Evolutionary conservation across 2,113 vertebrate species (phyloP).

Genomic region (Elephantulus edwardii): DNA sequence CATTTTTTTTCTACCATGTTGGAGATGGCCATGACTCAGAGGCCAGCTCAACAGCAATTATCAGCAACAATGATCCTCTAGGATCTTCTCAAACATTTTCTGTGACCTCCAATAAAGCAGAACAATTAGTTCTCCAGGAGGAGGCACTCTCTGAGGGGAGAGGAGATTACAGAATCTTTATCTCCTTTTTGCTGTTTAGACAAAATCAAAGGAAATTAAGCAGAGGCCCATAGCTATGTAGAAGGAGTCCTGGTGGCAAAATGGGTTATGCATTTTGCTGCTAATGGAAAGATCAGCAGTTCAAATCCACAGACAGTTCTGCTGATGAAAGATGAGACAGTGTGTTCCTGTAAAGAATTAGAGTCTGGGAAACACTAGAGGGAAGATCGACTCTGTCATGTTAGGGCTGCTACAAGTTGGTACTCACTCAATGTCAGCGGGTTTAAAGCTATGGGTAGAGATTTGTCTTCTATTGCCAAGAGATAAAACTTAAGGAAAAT

Average conservation of each 20-base stretch:
- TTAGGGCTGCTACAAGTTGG: too few species aligned
- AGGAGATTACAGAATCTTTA: background rate
- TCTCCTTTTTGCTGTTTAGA: background rate
- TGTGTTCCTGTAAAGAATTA: too few species aligned
- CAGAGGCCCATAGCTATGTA: background rate
- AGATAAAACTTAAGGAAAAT: background rate
- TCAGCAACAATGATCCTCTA: background rate
- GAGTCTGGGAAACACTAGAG: too few species aligned
- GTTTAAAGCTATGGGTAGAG: too few species aligned
- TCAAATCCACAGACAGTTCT: too few species aligned
- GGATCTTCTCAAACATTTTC: background rate
- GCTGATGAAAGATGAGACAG: too few species aligned
- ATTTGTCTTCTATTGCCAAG: background rate
- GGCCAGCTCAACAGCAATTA: background rate
- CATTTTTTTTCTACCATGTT: background rate
- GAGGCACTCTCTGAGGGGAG: background rate
- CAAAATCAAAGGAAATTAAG: background rate
- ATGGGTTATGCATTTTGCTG: too few species aligned
- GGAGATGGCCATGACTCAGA: background rate
- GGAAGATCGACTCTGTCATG: too few species aligned
- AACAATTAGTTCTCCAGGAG: background rate
- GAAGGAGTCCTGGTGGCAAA: too few species aligned
- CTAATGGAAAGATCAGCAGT: too few species aligned
- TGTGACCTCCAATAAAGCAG: background rate
- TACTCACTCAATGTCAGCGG: too few species aligned